Base-by-base conservation (phyloP, 2,888 invertebrate species). In the Labia minor region DNA sequence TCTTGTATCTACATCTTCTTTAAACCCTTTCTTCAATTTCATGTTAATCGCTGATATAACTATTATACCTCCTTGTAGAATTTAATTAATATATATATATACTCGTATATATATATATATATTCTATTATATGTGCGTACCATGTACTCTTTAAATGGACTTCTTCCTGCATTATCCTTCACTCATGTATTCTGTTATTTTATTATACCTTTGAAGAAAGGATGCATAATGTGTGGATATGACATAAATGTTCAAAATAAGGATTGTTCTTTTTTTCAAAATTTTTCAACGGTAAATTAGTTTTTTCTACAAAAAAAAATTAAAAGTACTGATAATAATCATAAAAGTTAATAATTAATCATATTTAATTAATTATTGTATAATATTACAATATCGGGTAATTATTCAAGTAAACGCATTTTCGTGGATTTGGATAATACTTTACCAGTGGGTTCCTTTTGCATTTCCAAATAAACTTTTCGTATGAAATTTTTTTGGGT, bases 1-100 rank as follows among this genome's bases (percentile, higher is more conserved):
- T 49, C 49, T 49, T 49, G 49, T 49, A 49, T 49, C 49, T 49
- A 49, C 18, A 11, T 33, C 16, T 20, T 62, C 18, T 62, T 61
- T 71, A 66, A 68, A 67, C 68, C 72, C 73, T 64, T 21, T 19
- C 37, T 64, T 19, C 21, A 19, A 19, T 20, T 64, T 19, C n/a
- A 10, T n/a, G 49, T 49, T 8, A 49, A 6, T 18, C 63, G 21
- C 21, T 63, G 14, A 63, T 63, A 63, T 63, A 21, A 37, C 37
- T 62, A 33, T 67, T 67, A 64, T 21, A 49, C 64, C 62, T n/a
- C n/a, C n/a, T n/a, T 63, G 63, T 62, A 61, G 67, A 61, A 21
- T 61, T 21, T 61, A 49, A 61, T 62, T 62, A 62, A 49, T 66
- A 66, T 62, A 62, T 6, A 26, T 26, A 26, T 26, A 6, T 26